Base-by-base conservation (phyloP, 2,113 vertebrate genomes). In the Burhinus bistriatus region DNA sequence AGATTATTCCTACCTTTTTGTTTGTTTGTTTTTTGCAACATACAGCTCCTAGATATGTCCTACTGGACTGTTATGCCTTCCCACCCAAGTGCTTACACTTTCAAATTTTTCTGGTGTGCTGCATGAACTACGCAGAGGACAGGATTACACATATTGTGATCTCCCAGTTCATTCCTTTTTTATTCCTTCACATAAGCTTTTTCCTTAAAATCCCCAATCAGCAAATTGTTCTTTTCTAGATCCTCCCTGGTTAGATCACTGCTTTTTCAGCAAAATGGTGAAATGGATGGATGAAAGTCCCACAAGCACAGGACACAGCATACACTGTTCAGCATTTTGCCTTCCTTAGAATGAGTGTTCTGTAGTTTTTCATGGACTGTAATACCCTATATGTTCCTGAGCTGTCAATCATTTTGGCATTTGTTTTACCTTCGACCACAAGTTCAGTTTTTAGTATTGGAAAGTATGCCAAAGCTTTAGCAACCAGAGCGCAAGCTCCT, bases 321-420 rank as follows among this genome's bases (percentile, higher is more conserved):
- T 1, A 30, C 17, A 1, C 15, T 13, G 2, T 19, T n/a, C 40
- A 29, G n/a, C 9, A 0, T 23, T 84, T 29, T 54, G 36, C 40
- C n/a, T 59, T 66, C 58, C 47, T 65, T 52, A 25, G 51, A 52
- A 22, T 23, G 52, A 54, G n/a, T 5, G 9, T 62, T 42, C 45
- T 30, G 16, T 5, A 34, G 21, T 32, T 66, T 61, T 66, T 20
- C 32, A 29, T 4, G 16, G n/a, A 38, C 62, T 69, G n/a, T 16
- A 25, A 58, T 14, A 27, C 32, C 10, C 52, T 61, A 0, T 6
- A 7, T 21, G 52, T 26, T 51, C 40, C 83, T 9, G 19, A 83
- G 26, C 88, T 55, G 59, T 25, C 44, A 49, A 2, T 77, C 40
- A 55, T 38, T 68, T 55, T 38, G 32, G 58, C 36, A 55, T 82